Evolutionary conservation across 1,140 invertebrate genomes (phyloP).

Genomic region (Drosophila ironensis): DNA sequence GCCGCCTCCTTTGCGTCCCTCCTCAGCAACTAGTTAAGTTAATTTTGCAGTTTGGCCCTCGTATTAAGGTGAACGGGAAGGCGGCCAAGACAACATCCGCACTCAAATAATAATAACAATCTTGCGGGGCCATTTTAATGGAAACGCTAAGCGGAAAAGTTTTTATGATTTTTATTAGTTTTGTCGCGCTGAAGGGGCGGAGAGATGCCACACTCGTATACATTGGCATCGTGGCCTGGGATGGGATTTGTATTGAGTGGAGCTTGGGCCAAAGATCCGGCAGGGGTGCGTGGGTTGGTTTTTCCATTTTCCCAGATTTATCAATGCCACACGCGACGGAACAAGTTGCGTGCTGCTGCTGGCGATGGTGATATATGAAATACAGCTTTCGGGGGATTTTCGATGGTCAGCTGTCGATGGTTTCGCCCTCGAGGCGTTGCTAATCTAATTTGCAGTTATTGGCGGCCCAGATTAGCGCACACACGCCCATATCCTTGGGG

Average conservation of each 20-base stretch:
- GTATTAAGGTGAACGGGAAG: background rate
- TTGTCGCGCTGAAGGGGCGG: conserved; percentile 26
- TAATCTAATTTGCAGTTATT: conserved; percentile 80
- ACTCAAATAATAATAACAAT: conserved; percentile 50
- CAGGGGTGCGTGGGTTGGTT: too few species aligned
- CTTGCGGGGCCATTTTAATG: conserved; percentile 17
- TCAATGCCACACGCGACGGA: conserved; percentile 31
- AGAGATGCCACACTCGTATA: conserved; percentile 4
- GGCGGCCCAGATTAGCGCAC: conserved; percentile 59
- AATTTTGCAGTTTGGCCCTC: background rate
- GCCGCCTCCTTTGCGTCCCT: too few species aligned
- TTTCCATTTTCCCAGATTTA: conserved; percentile 23
- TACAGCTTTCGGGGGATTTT: conserved; percentile 1
- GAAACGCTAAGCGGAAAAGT: conserved; percentile 58
- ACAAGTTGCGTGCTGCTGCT: conserved; percentile 9
- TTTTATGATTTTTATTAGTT: conserved; percentile 67
- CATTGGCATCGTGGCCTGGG: conserved; percentile 36
- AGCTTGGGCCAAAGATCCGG: background rate
- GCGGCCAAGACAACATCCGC: conserved; percentile 13
- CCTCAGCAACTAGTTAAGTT: too few species aligned
- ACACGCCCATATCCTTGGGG: conserved; percentile 14
- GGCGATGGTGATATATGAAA: background rate
- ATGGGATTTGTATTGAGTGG: conserved; percentile 11
- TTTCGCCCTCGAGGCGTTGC: conserved; percentile 42
- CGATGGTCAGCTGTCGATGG: conserved; percentile 13